Base-by-base conservation (phyloP, 2,888 invertebrate genomes). In the Phengaris arion region DNA sequence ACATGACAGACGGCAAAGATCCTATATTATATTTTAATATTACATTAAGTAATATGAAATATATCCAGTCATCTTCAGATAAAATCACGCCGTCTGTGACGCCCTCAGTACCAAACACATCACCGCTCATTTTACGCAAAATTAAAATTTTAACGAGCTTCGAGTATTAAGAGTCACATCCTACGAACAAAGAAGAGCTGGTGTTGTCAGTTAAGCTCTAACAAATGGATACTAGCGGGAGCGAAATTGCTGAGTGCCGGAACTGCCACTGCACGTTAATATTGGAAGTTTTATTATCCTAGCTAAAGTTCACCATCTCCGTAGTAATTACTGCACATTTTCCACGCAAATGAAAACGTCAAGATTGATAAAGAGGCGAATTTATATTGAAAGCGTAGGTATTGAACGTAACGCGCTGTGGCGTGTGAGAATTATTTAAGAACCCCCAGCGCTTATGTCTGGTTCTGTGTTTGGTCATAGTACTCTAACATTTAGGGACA, bases 181-280 rank as follows among this genome's bases (percentile, higher is more conserved):
- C 54, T 22, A 6, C 7, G 52, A 72, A 72, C 72, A 72, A 72
- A 72, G 70, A 15, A 15, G 35, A 35, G 13, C 72, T 72, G 72
- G 52, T 52, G 54, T 15, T 77, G 78, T 77, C 77, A 76, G 76
- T 77, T 76, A 51, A 77, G 64, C 52, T 48, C 22, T 78, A 77
- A 78, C 78, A 79, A 80, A 80, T 80, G 77, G 76, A 59, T 64
- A 68, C 69, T 75, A 77, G 78, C 79, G 74, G 77, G 64, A 76
- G 77, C 69, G 75, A 77, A 78, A 79, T 79, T 79, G 79, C 79
- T 75, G 74, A 75, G 78, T 76, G 74, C 78, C 74, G 79, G 79
- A 81, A 79, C 76, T 75, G 78, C 79, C 79, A 79, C 78, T 80
- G 79, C 77, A 79, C 80, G 79, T 80, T 82, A 80, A 81, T 82